These are phyloP conservation scores for Falcaria lacertinaria DNA, from an alignment of 2,888 invertebrate species.

Conservation along the genomic window DNA sequence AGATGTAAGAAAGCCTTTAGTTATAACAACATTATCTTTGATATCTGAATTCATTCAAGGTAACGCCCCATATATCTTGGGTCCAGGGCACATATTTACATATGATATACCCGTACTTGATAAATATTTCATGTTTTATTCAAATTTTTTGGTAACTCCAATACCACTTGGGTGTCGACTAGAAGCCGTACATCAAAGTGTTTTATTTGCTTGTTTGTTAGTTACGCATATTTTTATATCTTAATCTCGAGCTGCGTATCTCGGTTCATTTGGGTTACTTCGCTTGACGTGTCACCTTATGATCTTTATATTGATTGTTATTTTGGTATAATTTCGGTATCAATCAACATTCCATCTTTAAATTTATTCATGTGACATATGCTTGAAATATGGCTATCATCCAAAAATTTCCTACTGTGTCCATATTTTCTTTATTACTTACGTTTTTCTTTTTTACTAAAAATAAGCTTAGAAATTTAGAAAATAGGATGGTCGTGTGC, in stretches of 20 bases:
- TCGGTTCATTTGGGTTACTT: not conserved
- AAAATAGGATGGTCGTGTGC: too few species aligned
- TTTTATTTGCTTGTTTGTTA: conserved; percentile 29
- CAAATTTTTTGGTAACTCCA: conserved; percentile 34
- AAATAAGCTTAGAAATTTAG: too few species aligned
- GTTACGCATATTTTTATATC: conserved; percentile 3
- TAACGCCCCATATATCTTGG: conserved; percentile 35
- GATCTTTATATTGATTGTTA: too few species aligned
- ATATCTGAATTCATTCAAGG: conserved; percentile 28
- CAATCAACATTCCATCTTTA: too few species aligned
- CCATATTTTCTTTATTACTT: too few species aligned
- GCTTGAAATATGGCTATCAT: too few species aligned
- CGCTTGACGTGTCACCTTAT: not conserved
- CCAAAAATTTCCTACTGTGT: too few species aligned
- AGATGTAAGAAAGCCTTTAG: not conserved
- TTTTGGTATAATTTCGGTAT: too few species aligned
- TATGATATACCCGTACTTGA: conserved; percentile 35
- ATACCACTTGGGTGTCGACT: conserved; percentile 13
- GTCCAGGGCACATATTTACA: conserved; percentile 40
- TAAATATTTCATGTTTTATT: conserved; percentile 55
- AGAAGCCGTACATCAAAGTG: conserved; percentile 34
- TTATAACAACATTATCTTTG: not conserved
- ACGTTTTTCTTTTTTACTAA: too few species aligned
- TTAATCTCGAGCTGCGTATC: not conserved
- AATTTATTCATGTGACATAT: too few species aligned